Evolutionary conservation across 2,888 invertebrate species (phyloP), one percentile per base, ranked within the genome.

Genomic region (Leptopterna dolabrata): DNA sequence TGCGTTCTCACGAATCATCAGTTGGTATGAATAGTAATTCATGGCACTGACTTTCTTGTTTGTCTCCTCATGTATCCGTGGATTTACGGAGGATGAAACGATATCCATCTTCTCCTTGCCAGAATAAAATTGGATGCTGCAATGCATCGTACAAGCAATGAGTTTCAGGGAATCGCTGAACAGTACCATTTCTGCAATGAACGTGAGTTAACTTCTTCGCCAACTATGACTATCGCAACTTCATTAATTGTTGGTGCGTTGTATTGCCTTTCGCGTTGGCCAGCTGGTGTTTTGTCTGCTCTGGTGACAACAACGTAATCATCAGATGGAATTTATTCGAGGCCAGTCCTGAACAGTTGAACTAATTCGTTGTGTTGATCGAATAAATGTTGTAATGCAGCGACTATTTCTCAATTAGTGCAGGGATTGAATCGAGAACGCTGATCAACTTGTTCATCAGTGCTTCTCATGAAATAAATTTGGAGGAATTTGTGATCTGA

Each of bases 321-420:
- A n/a, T n/a, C n/a, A n/a, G n/a, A n/a, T n/a, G n/a, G 55, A 91
- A 90, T 85, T 36, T 41, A 88, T 19, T 90, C 91, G 78, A 91
- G 84, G 0, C 91, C 90, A 51, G 89, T 90, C 89, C 90, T 91
- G 88, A 92, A 91, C 76, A 91, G 88, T 41, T 84, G 82, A 43
- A 90, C 88, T 88, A 90, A 89, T 41, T 81, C 87, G 89, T 90
- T 76, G 78, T 90, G 89, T 89, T 90, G 89, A 89, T 91, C 90
- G 88, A 90, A 89, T 24, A 91, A 76, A 85, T 87, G 11, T 47
- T 47, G 47, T 47, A 47, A 47, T 13, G 11, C 47, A 47, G 47
- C 47, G 14, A 47, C 14, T 13, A 47, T 14, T 47, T 11, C 47
- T 47, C 47, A n/a, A n/a, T n/a, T n/a, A n/a, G n/a, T n/a, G n/a